Base-by-base conservation (phyloP, 2,888 invertebrate genomes). In the Drosophila neutralis region DNA sequence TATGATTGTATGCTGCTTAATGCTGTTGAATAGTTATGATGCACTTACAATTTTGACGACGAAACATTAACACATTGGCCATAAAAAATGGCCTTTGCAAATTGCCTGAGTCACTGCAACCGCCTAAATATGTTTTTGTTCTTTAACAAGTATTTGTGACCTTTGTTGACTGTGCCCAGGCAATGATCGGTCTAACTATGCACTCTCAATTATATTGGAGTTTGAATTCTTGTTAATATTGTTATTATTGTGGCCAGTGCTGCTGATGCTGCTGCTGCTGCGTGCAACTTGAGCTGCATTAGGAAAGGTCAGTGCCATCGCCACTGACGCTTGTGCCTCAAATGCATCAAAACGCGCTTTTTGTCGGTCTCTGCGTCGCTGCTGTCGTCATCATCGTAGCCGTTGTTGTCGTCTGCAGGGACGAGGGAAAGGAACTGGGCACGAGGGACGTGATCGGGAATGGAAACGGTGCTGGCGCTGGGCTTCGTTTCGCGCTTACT, bases 331-430 rank as follows among this genome's bases (percentile, higher is more conserved):
- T 76, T 73, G 68, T 79, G 89, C 87, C 90, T 74, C 89, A 89
- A 90, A 90, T 90, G 89, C 86, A 90, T 87, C 90, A 90, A 88
- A 90, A 88, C 89, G 89, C 86, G 88, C 83, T 88, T 86, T 86
- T 81, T 82, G 84, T 84, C 73, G 89, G 75, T 77, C 71, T 77
- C 75, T 51, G 60, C 66, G 53, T 60, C 66, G 60, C 66, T 68
- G 13, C 18, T 36, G 24, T 54, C 67, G 61, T 73, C 67, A 78
- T 73, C 65, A 76, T 66, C 54, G 80, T 49, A 29, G 70, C 52
- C 60, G 73, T 64, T 69, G 72, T 40, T 45, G 67, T 59, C 65
- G 59, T 74, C 66, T 59, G 42, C 60, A 69, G 79, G 69, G 69
- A 49, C 49, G 61, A 75, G 79, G 76, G 61, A 80, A 61, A 73